Evolutionary conservation across 2,113 vertebrate species (phyloP), one percentile per base, ranked within the genome.

Genomic region (Delphinapterus leucas): DNA sequence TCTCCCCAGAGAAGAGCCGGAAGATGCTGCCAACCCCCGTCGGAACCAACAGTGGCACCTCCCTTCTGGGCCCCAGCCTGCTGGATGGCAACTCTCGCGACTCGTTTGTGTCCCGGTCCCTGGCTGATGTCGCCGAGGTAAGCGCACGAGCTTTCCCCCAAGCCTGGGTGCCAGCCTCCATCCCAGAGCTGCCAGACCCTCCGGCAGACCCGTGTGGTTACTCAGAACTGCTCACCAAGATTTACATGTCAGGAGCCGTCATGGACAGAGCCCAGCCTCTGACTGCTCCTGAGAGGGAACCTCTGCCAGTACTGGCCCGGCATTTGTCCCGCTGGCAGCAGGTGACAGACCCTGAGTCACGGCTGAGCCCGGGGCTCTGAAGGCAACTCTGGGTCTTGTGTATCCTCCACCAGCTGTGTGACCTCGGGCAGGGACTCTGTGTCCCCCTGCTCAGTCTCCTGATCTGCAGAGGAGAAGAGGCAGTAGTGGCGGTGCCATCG

Each of bases 81-180:
- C 98, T 99, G 95, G 99, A 99, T 97, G 99, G 99, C 97, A 99
- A 99, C 98, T 99, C 99, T 0, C 98, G 99, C 88, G 99, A 99
- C 97, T 99, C 99, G 49, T 99, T 99, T 96, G 99, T 99, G 89
- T 99, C 99, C 1, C 99, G 99, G 8, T 99, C 99, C 71, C 98
- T 99, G 97, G 99, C 99, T 4, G 99, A 99, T 6, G 99, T 99
- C 2, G 99, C 99, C 49, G 99, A 99, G 99, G 99, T 99, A 97
- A 76, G 98, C 73, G n/a, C 10, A 99, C 97, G 98, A 4, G 79
- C 49, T 20, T 25, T 5, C 0, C 18, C 25, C 61, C 8, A 6
- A 17, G 20, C 7, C 25, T 41, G 36, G 44, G 33, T 1, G 1
- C 49, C 10, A 12, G 10, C 23, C 38, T 17, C 1, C 2, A 1